These are phyloP conservation scores for Blennius ocellaris DNA, from an alignment of 2,113 vertebrate genomes.

Conservation along the genomic window DNA sequence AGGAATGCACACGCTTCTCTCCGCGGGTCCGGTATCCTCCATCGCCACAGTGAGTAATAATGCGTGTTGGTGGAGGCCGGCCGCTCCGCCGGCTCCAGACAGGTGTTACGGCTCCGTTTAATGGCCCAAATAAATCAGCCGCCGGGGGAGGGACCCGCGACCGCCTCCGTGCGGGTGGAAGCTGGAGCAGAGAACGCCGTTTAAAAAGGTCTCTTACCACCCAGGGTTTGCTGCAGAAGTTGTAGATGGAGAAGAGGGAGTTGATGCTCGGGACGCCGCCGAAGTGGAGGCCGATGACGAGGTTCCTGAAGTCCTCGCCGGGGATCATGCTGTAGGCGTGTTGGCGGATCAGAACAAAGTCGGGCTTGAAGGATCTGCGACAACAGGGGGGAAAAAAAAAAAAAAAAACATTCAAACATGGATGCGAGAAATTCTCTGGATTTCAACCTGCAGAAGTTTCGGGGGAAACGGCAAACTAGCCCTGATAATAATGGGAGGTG, in stretches of 20 bases:
- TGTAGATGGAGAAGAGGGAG: constrained; percentile 96
- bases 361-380: constrained; percentile 92
- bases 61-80: constrained; percentile 6
- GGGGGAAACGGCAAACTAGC: too few species aligned
- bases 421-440: not conserved
- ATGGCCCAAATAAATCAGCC: constrained; percentile 63
- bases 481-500: too few species aligned
- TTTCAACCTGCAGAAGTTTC: too few species aligned
- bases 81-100: constrained; percentile 25
- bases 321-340: constrained; percentile 95
- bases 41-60: constrained; percentile 23
- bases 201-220: constrained; percentile 87
- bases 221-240: constrained; percentile 99
- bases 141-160: not conserved
- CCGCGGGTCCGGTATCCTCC: not conserved
- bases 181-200: not conserved
- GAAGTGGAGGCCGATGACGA: constrained; percentile 94
- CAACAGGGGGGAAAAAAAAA: not conserved
- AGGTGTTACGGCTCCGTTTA: constrained; percentile 60
- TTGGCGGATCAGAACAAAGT: constrained; percentile 94
- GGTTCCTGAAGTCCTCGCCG: constrained; percentile 93
- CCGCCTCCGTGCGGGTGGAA: constrained; percentile 22
- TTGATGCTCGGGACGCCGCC: constrained; percentile 89
- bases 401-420: not conserved
- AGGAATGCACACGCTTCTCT: not conserved